Evolutionary conservation across 2,113 vertebrate species (phyloP).

Genomic region (Phalacrocorax pelagicus): DNA sequence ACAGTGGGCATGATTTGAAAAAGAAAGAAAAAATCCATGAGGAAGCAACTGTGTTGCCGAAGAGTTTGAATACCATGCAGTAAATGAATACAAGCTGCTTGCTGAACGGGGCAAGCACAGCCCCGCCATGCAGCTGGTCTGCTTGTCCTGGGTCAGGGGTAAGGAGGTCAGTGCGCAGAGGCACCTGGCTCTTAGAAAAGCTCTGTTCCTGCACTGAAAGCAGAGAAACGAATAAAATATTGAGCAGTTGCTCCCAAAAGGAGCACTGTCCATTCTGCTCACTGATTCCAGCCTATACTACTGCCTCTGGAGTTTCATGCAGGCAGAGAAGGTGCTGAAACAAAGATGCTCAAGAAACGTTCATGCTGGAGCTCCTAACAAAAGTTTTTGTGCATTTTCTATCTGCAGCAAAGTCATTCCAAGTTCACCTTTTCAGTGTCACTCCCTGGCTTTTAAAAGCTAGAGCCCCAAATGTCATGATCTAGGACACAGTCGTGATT

Average conservation of each 20-base stretch:
- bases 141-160: neutral
- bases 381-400: neutral
- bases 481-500: neutral
- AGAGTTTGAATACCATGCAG: neutral
- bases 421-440: neutral
- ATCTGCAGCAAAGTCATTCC: neutral
- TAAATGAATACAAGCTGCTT: neutral
- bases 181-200: neutral
- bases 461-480: neutral
- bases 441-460: neutral
- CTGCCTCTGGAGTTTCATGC: neutral
- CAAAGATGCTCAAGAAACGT: neutral
- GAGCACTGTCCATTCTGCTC: neutral
- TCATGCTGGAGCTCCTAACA: neutral
- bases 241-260: neutral
- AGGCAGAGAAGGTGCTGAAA: neutral
- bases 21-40: neutral
- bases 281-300: neutral
- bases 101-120: accelerated
- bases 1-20: neutral
- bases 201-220: neutral
- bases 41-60: neutral
- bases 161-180: neutral
- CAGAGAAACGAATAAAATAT: neutral
- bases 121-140: neutral